These are phyloP conservation scores for Lophura nycthemera DNA, from an alignment of 2,113 vertebrate species.

Conservation along the genomic window DNA sequence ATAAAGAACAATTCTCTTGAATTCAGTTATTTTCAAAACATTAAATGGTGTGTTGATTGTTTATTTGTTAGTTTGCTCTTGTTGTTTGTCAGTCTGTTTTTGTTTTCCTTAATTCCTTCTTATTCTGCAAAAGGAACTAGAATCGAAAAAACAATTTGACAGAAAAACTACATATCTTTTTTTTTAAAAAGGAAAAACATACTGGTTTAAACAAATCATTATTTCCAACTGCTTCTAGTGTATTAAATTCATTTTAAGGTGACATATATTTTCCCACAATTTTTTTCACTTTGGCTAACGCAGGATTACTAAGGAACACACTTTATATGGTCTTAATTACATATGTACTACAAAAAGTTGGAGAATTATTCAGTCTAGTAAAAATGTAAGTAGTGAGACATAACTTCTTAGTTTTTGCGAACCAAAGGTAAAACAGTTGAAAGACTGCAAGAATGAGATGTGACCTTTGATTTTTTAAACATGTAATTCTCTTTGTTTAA, in stretches of 20 bases:
- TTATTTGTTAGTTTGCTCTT: background rate
- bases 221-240: background rate
- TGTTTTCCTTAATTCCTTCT: too few species aligned
- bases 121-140: background rate
- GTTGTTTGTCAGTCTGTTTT: background rate
- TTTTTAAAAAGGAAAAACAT: too few species aligned
- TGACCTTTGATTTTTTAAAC: conserved; percentile 49
- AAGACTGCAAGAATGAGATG: background rate
- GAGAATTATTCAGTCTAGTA: background rate
- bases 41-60: too few species aligned
- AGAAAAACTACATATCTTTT: background rate
- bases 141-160: background rate
- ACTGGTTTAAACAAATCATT: background rate
- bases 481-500: conserved; percentile 41
- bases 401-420: background rate
- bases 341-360: background rate
- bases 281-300: background rate
- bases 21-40: too few species aligned
- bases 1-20: background rate
- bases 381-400: background rate
- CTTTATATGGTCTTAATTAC: background rate
- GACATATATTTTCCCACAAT: background rate
- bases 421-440: background rate
- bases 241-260: background rate
- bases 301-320: background rate